A percentile compares a stretch with the other conserved stretches of the same genome.
These are phyloP conservation scores for Stigmatopora argus DNA, from an alignment of 2,113 vertebrate species.

Conservation along the genomic window DNA sequence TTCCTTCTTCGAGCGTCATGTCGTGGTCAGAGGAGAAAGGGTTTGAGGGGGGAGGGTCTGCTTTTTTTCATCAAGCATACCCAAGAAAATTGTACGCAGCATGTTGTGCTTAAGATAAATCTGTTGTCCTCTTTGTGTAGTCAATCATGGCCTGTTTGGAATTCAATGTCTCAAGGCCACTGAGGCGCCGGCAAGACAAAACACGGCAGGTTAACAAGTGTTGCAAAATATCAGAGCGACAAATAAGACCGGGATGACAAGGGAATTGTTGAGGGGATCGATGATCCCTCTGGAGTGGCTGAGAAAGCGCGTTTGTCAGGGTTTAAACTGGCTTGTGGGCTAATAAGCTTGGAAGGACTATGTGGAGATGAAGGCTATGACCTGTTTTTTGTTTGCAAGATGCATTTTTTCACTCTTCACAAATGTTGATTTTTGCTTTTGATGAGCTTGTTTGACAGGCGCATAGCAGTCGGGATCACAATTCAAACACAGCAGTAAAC, in stretches of 20 bases:
- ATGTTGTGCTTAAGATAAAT: conserved; percentile 13
- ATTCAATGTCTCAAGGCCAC: not conserved
- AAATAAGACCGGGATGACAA: not conserved
- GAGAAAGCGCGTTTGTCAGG: conserved; percentile 4
- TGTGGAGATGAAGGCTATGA: conserved; percentile 9
- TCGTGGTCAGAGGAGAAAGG: conserved; percentile 24
- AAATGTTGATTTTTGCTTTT: conserved; percentile 35
- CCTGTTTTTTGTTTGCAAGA: conserved; percentile 12
- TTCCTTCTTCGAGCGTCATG: conserved; percentile 36
- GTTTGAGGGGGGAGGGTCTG: not conserved
- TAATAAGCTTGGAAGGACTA: conserved; percentile 1
- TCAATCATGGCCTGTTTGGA: conserved; percentile 8
- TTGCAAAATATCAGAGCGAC: not conserved
- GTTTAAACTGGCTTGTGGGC: not conserved
- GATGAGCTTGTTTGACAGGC: conserved; percentile 7
- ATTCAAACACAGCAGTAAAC: not conserved
- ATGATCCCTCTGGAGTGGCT: not conserved
- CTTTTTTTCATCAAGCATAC: conserved; percentile 4
- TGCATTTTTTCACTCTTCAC: conserved; percentile 21
- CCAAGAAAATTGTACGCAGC: conserved; percentile 22
- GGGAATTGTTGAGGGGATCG: not conserved
- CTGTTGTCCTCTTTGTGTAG: conserved; percentile 11
- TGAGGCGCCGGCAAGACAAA: not conserved
- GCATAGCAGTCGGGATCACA: not conserved
- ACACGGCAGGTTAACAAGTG: not conserved